These are phyloP conservation scores for Ploceus nigricollis DNA, from an alignment of 2,113 vertebrate species.

Conservation along the genomic window DNA sequence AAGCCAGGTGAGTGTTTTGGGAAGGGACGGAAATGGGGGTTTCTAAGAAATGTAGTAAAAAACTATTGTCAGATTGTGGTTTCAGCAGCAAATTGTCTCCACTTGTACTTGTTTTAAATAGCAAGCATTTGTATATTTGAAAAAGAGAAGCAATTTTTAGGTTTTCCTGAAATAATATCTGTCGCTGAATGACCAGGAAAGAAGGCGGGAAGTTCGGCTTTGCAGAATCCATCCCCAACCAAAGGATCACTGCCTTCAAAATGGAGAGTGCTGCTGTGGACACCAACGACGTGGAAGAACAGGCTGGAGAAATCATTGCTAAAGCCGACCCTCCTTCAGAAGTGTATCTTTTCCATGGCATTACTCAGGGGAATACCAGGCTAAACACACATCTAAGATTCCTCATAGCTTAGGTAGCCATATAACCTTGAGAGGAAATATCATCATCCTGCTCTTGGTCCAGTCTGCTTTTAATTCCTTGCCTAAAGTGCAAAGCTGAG, in stretches of 20 bases:
- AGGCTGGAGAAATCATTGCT: constrained; percentile 79
- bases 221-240: constrained; percentile 86
- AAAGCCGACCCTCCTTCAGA: constrained; percentile 75
- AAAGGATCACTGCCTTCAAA: constrained; percentile 89
- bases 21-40: fast-evolving
- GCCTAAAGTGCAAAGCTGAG: neutral
- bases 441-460: neutral
- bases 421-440: neutral
- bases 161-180: neutral
- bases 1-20: constrained; percentile 77
- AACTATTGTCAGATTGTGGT: neutral
- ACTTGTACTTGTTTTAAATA: neutral
- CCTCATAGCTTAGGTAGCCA: neutral
- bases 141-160: neutral
- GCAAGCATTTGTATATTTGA: neutral
- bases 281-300: constrained; percentile 73
- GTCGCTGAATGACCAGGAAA: constrained; percentile 75
- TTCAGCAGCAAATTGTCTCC: neutral
- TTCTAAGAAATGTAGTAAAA: neutral
- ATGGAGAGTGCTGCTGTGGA: constrained; percentile 80
- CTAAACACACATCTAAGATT: neutral
- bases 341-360: constrained; percentile 75
- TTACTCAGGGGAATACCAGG: neutral
- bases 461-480: neutral
- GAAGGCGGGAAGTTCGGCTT: constrained; percentile 90